Evolutionary conservation across 2,113 vertebrate genomes (phyloP).

Genomic region (Gila orcuttii): DNA sequence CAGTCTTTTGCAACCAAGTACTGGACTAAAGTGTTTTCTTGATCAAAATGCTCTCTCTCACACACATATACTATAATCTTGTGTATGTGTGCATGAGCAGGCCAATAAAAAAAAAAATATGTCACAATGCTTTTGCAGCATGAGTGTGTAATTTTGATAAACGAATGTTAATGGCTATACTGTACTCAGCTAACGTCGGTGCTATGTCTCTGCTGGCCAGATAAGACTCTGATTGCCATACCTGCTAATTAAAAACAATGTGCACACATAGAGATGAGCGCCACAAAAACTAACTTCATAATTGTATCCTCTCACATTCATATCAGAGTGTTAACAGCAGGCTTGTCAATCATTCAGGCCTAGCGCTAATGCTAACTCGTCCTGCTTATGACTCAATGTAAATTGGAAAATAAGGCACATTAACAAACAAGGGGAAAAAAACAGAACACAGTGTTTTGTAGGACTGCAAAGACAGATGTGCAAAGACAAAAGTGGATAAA

Average conservation of each 20-base stretch:
- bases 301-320: conserved; percentile 33
- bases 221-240: conserved; percentile 53
- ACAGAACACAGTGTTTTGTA: not conserved
- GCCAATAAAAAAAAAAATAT: not conserved
- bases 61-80: not conserved
- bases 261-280: conserved; percentile 9
- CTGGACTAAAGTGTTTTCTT: not conserved
- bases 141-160: conserved; percentile 36
- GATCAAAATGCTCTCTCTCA: not conserved
- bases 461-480: not conserved
- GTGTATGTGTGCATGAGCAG: not conserved
- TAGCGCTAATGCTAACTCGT: not conserved
- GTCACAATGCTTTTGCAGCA: not conserved
- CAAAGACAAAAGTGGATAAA: not conserved
- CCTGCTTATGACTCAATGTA: conserved; percentile 1
- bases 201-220: not conserved
- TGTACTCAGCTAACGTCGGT: not conserved
- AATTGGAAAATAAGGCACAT: conserved; percentile 30
- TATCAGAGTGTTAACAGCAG: conserved; percentile 40
- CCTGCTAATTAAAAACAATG: conserved; percentile 62
- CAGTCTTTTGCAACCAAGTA: not conserved
- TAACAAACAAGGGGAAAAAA: not conserved
- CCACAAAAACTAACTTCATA: conserved; percentile 34
- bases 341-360: conserved; percentile 36
- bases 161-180: conserved; percentile 11